phyloP scores from a whole-genome alignment of 2,113 vertebrate genomes.

The Hucho hucho region DNA sequence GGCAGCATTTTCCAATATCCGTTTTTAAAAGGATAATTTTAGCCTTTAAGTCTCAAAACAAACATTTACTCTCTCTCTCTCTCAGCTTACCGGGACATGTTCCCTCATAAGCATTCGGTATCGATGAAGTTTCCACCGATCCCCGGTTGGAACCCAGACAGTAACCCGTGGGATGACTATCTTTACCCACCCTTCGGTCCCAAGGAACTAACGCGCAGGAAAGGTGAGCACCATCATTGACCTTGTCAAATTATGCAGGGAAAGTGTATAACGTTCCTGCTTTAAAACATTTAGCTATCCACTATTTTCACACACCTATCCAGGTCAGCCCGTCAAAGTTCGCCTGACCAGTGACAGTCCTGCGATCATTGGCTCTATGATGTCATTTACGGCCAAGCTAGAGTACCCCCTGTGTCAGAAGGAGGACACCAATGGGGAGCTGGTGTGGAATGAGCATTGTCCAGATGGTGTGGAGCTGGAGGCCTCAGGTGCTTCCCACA shows the following conservation, averaged over 20 bases:
- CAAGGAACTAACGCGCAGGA: conserved; percentile 60
- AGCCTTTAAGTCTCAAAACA: no score
- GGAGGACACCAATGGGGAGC: conserved; percentile 79
- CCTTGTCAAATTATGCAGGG: not conserved
- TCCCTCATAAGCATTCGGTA: conserved; percentile 71
- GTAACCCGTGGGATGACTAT: conserved; percentile 84
- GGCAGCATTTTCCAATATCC: no score
- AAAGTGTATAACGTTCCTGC: not conserved
- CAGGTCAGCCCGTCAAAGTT: conserved; percentile 74
- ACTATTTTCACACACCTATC: not conserved
- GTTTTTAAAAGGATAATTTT: no score
- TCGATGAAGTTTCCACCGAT: conserved; percentile 60
- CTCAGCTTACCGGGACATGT: conserved; percentile 67
- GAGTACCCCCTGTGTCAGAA: conserved; percentile 85
- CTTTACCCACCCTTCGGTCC: conserved; percentile 83
- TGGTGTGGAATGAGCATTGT: conserved; percentile 83
- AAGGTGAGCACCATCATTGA: conserved; percentile 40
- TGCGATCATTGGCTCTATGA: conserved; percentile 82
- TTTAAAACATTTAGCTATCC: no score
- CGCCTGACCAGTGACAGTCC: conserved; percentile 87
- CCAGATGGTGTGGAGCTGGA: conserved; percentile 77
- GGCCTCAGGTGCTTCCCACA: conserved; percentile 62
- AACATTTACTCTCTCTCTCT: not conserved
- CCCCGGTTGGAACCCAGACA: conserved; percentile 76
- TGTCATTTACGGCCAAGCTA: conserved; percentile 85